A percentile compares a stretch with the other conserved stretches of the same genome.
Conservation (phyloP, 2,113 vertebrate genomes). For the Dinomys branickii region DNA sequence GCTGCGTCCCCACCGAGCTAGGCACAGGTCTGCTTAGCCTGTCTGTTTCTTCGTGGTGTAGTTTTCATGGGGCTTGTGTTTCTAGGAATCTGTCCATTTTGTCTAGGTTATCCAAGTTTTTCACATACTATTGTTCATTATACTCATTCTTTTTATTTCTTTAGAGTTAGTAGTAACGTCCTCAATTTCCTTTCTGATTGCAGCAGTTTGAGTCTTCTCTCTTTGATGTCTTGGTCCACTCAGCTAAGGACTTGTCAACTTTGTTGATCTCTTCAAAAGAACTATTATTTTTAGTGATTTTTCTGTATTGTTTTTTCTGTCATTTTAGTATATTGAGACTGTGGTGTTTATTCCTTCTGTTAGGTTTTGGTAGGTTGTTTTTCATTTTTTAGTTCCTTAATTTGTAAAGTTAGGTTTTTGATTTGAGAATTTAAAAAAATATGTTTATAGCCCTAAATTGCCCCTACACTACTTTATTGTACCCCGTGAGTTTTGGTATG, state of each 20-base stretch:
- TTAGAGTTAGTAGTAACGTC: not conserved
- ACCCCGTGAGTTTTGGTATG: not conserved
- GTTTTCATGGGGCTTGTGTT: not conserved
- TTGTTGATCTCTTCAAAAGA: not conserved
- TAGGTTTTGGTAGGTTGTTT: not conserved
- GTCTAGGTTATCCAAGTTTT: not conserved
- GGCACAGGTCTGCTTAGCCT: too few relatives aligned
- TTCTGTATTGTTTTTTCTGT: not conserved
- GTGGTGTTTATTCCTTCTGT: not conserved
- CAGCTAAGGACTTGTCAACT: not conserved
- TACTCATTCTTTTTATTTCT: not conserved
- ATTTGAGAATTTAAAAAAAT: not conserved
- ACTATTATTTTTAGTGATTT: not conserved
- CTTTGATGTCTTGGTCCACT: not conserved
- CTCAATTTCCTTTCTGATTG: not conserved
- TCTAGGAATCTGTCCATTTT: not conserved
- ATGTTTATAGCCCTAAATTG: not conserved
- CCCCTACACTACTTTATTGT: not conserved
- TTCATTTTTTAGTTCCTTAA: not conserved
- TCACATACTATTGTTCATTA: not conserved
- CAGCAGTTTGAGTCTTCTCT: not conserved
- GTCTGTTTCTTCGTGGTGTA: not conserved
- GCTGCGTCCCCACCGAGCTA: not conserved
- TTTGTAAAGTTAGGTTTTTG: not conserved
- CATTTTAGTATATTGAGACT: not conserved